phyloP scores from a whole-genome alignment of 2,797 vertebrate genomes.

The Falco peregrinus region DNA sequence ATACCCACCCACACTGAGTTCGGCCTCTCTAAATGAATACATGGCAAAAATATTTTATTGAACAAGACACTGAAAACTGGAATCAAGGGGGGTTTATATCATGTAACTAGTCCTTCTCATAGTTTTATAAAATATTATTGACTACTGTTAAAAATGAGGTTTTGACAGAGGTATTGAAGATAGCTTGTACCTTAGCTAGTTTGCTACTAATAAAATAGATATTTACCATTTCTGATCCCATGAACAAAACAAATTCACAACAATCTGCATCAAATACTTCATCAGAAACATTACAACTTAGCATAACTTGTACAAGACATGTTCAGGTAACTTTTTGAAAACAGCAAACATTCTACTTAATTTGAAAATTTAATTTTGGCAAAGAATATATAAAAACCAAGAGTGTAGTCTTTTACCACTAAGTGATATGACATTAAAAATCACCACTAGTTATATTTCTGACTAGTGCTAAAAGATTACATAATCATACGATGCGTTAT shows the following conservation, averaged over 20 bases:
- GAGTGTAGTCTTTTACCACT: neutral
- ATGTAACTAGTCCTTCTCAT: neutral
- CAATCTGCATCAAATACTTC: neutral
- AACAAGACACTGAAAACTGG: neutral
- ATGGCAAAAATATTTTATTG: neutral
- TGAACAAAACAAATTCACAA: neutral
- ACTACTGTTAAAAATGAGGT: neutral
- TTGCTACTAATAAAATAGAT: neutral
- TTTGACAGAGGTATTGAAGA: neutral
- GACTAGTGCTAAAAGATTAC: neutral
- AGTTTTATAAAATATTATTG: neutral
- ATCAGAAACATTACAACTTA: neutral
- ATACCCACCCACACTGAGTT: neutral
- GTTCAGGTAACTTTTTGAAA: neutral
- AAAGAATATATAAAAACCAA: neutral
- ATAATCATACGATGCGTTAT: neutral
- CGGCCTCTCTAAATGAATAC: neutral
- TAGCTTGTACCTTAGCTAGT: neutral
- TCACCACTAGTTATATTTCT: neutral
- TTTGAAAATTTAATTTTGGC: neutral
- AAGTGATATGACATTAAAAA: neutral
- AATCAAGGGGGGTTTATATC: neutral
- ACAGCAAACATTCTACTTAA: neutral
- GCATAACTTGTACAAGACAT: neutral
- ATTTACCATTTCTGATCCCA: neutral